Evolutionary conservation across 1,140 invertebrate genomes (phyloP), one percentile per base, ranked within the genome.

Genomic region (Triops cancriformis): DNA sequence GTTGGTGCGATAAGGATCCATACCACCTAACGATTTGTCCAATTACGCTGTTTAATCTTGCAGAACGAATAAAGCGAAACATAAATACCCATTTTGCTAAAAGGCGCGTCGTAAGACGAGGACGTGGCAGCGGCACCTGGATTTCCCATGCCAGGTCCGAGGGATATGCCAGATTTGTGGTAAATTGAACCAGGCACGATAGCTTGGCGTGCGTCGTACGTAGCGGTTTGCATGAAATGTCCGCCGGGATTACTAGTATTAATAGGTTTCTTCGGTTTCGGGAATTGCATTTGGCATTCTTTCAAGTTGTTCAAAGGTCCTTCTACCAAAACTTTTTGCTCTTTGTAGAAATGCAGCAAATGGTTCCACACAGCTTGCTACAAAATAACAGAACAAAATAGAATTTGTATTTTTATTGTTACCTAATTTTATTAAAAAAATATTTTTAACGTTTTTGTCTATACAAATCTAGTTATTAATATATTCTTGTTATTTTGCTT

Each of bases 331-430:
- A 98, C 95, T 83, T 96, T 95, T 80, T 98, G 94, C 83, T 99
- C 97, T 83, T 99, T 99, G 86, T 98, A 99, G 83, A 98, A 98
- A 45, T 93, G 95, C 26, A 99, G 86, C 78, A 99, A 86, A 83
- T 99, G 96, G 85, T 99, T 98, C 98, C 98, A 99, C 0, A 99
- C 86, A 0, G 95, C 94, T 87, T 99, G 97, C 85, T 90, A 80
- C 26, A 84, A 83, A 79, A 80, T 77, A 77, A 74, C 72, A 23
- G 45, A 14, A 5, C 10, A 10, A 18, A 64, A 64, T 18, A 11
- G 26, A 11, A 74, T 23, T 74, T 23, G 4, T n/a, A 74, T n/a
- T 28, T 4, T 37, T 37, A 37, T 37, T 37, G 2, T 4, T 37
- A 4, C 2, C 31, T 4, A 7, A 37, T 37, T 37, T 37, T 37